Evolutionary conservation across 2,888 invertebrate genomes (phyloP).

Genomic region (Aphodius granarius): DNA sequence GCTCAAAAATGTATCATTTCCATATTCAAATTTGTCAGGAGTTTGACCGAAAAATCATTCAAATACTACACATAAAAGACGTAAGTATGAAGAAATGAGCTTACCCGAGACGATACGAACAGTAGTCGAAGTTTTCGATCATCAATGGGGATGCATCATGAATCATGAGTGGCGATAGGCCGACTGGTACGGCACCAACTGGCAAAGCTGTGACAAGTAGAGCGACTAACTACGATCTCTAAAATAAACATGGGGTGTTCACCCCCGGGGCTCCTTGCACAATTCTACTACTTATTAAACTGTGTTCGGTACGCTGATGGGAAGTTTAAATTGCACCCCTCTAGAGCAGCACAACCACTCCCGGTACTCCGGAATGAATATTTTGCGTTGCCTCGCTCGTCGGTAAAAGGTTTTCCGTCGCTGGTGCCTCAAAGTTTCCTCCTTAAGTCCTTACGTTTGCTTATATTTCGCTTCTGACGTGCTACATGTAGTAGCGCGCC

Average conservation of each 20-base stretch:
- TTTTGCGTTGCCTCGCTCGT: background rate
- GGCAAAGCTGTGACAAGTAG: slow-evolving; percentile 40
- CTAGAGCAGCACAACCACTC: slow-evolving; percentile 2
- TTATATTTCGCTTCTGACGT: background rate
- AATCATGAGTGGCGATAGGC: slow-evolving; percentile 19
- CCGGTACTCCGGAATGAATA: background rate
- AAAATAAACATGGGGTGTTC: slow-evolving; percentile 38
- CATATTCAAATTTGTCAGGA: no score
- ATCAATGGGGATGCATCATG: slow-evolving; percentile 10
- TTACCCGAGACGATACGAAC: slow-evolving; percentile 1
- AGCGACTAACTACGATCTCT: slow-evolving; percentile 40
- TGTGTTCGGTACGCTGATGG: slow-evolving; percentile 29
- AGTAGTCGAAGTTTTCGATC: background rate
- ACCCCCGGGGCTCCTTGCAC: slow-evolving; percentile 29
- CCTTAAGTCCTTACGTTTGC: background rate
- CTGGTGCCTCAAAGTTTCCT: background rate
- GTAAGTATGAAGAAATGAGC: background rate
- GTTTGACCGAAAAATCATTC: background rate
- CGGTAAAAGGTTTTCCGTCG: no score
- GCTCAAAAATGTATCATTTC: no score
- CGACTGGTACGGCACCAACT: slow-evolving; percentile 34
- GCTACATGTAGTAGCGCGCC: background rate
- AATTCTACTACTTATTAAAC: slow-evolving; percentile 36
- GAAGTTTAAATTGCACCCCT: slow-evolving; percentile 26
- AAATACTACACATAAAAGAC: background rate